Evolutionary conservation across 2,797 vertebrate genomes (phyloP).

Genomic region (Lagocephalus sceleratus): DNA sequence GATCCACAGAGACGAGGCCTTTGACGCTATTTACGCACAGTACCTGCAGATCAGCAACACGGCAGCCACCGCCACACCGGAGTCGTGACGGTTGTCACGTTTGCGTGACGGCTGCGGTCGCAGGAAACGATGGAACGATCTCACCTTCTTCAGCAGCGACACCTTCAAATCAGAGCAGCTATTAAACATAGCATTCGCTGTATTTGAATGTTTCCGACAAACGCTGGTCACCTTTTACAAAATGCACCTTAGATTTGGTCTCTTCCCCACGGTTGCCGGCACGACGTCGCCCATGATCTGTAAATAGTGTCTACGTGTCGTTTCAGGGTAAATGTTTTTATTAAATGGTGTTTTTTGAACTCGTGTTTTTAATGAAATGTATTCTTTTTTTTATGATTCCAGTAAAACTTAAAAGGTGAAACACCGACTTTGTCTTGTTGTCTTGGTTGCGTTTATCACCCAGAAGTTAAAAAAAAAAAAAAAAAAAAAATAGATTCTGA

Average conservation of each 20-base stretch:
- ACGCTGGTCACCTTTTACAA: not conserved
- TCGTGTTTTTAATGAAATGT: slow-evolving; percentile 67
- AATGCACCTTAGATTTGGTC: not conserved
- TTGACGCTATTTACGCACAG: slow-evolving; percentile 88
- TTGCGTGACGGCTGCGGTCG: slow-evolving; percentile 7
- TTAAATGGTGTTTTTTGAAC: slow-evolving; percentile 66
- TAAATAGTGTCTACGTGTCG: slow-evolving; percentile 16
- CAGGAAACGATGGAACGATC: not conserved
- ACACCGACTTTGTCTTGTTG: not conserved
- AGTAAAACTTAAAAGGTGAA: slow-evolving; percentile 47
- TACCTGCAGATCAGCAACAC: slow-evolving; percentile 78
- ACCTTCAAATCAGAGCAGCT: not conserved
- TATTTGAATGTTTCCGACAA: not conserved
- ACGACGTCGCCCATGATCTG: slow-evolving; percentile 1
- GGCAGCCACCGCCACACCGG: slow-evolving; percentile 65
- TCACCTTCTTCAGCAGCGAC: not conserved
- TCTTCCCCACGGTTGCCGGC: not conserved
- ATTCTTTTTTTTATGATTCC: slow-evolving; percentile 68
- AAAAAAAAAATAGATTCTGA: too few relatives aligned
- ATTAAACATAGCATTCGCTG: not conserved
- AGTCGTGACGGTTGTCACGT: slow-evolving; percentile 71
- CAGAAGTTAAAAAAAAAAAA: too few relatives aligned
- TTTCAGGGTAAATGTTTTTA: slow-evolving; percentile 41
- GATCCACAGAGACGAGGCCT: slow-evolving; percentile 96
- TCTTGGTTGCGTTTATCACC: not conserved